These are phyloP conservation scores for Calidris pugnax DNA, from an alignment of 2,113 vertebrate genomes.

Conservation along the genomic window DNA sequence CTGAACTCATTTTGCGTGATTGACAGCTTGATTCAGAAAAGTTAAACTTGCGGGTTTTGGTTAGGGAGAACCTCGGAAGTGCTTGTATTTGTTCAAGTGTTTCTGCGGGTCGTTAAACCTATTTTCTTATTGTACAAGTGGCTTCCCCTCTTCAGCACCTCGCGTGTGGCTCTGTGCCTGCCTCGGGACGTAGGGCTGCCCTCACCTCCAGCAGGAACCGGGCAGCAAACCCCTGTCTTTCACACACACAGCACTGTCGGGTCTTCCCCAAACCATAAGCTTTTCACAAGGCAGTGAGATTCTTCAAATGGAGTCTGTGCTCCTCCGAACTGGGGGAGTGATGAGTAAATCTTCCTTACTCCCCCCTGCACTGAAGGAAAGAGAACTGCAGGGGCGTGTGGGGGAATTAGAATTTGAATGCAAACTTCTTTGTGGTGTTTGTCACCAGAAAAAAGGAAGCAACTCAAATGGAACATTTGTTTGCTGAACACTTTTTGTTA, in stretches of 20 bases:
- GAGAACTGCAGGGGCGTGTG: background rate
- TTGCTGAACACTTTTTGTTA: constrained; percentile 4
- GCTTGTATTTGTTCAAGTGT: background rate
- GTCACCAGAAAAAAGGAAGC: background rate
- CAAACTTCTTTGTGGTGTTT: background rate
- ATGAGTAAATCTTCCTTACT: background rate
- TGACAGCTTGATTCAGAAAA: constrained; percentile 13
- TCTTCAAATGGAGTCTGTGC: background rate
- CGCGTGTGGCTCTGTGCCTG: background rate
- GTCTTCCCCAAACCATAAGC: background rate
- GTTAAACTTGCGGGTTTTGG: background rate
- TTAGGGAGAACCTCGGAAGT: background rate
- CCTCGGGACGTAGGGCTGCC: background rate
- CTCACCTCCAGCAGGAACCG: background rate
- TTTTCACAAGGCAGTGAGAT: accelerated
- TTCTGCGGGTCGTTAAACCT: background rate
- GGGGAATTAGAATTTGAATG: background rate
- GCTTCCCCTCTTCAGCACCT: constrained; percentile 31
- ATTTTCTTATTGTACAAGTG: background rate
- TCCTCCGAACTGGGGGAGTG: background rate
- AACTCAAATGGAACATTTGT: background rate
- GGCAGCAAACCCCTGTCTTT: background rate
- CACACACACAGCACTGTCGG: background rate
- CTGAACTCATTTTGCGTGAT: constrained; percentile 39
- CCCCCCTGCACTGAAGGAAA: background rate